These are phyloP conservation scores for Digitonthophagus gazella DNA, from an alignment of 2,888 invertebrate genomes.

Conservation along the genomic window DNA sequence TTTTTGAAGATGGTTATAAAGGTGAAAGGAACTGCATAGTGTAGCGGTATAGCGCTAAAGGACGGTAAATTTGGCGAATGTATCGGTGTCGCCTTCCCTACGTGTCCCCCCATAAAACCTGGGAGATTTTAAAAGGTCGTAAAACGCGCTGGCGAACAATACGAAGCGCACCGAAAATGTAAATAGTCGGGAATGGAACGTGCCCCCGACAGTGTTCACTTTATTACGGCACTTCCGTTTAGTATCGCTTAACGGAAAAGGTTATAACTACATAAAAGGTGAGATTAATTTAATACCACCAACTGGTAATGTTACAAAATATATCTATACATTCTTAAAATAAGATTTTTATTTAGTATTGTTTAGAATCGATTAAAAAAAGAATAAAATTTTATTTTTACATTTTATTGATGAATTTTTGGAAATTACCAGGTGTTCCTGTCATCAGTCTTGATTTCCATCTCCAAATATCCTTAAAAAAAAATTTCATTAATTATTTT, in stretches of 20 bases:
- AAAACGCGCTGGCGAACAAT: background rate
- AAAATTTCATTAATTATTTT: no score
- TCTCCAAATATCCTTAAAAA: slow-evolving; percentile 21
- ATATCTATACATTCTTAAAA: no score
- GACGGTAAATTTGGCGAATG: background rate
- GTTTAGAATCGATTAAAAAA: no score
- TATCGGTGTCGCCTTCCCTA: background rate
- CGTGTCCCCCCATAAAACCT: background rate
- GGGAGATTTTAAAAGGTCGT: background rate
- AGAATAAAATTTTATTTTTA: slow-evolving; percentile 7
- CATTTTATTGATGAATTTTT: slow-evolving; percentile 27
- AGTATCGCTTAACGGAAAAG: background rate
- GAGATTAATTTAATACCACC: no score
- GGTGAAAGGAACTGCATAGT: background rate
- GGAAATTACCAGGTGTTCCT: slow-evolving; percentile 47
- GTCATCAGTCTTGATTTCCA: slow-evolving; percentile 43
- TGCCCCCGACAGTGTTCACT: background rate
- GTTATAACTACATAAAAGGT: no score
- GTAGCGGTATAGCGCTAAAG: background rate
- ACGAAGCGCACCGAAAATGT: background rate
- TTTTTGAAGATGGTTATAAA: no score
- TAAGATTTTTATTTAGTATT: no score
- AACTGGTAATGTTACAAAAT: no score
- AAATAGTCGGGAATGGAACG: background rate
- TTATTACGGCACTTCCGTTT: background rate